These are phyloP conservation scores for Echiichthys vipera DNA, from an alignment of 2,797 vertebrate genomes.

Conservation along the genomic window DNA sequence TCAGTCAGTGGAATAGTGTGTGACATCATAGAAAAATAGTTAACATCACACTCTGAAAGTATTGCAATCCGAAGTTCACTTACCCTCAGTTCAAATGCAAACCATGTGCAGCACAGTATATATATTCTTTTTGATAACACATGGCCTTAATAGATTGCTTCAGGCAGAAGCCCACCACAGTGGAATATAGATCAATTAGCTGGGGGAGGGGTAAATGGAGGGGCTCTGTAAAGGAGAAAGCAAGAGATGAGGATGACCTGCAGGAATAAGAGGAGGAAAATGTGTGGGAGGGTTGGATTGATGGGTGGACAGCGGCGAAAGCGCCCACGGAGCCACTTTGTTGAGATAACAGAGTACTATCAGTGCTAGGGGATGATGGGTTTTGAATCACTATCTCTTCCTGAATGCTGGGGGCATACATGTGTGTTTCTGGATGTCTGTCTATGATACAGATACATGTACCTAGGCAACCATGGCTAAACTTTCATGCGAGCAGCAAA, in stretches of 20 bases:
- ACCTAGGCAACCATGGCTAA: not conserved
- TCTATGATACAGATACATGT: constrained; percentile 26
- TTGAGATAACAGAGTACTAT: constrained; percentile 71
- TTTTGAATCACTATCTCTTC: constrained; percentile 46
- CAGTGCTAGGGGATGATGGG: constrained; percentile 27
- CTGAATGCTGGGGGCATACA: constrained; percentile 30
- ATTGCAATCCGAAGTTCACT: constrained; percentile 19
- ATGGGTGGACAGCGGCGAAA: constrained; percentile 43
- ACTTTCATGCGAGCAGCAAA: constrained; percentile 1
- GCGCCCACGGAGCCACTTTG: constrained; percentile 66
- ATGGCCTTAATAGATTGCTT: constrained; percentile 31
- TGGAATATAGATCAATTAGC: constrained; percentile 39
- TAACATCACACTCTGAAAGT: constrained; percentile 13
- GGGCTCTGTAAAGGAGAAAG: constrained; percentile 20
- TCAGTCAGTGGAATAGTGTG: not conserved
- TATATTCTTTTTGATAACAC: constrained; percentile 52
- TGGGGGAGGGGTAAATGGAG: constrained; percentile 37
- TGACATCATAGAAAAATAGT: constrained; percentile 3
- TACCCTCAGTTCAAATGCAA: constrained; percentile 36
- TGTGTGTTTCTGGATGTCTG: constrained; percentile 28
- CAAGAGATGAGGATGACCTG: constrained; percentile 43
- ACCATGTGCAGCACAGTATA: constrained; percentile 23
- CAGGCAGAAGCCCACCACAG: constrained; percentile 36
- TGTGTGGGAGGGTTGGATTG: constrained; percentile 50
- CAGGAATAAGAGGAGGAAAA: constrained; percentile 25